Conservation (phyloP, 2,113 vertebrate genomes). For the Glareola pratincola region DNA sequence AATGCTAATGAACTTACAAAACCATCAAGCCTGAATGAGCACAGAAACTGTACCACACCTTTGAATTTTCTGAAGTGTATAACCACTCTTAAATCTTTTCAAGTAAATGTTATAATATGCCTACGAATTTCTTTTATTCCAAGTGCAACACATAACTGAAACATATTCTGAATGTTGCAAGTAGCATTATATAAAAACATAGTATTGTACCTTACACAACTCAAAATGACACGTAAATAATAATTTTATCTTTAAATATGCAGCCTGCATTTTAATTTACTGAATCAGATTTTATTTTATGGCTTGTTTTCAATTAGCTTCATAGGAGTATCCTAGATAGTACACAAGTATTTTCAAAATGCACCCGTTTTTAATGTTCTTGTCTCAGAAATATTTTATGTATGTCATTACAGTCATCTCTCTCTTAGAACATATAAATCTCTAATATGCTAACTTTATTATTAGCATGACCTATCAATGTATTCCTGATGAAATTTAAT, state of each 20-base stretch:
- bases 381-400: slow-evolving; percentile 50
- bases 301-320: slow-evolving; percentile 33
- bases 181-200: background rate
- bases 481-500: background rate
- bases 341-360: slow-evolving; percentile 38
- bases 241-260: background rate
- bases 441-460: slow-evolving; percentile 32
- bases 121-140: background rate
- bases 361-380: slow-evolving; percentile 9
- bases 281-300: background rate
- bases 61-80: background rate
- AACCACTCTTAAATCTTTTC: background rate
- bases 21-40: background rate
- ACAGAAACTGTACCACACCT: background rate
- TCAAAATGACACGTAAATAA: background rate
- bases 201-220: background rate
- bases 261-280: background rate
- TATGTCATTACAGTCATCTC: slow-evolving; percentile 11
- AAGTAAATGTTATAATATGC: background rate
- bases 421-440: background rate
- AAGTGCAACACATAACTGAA: background rate
- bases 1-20: background rate
- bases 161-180: background rate
- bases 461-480: background rate
- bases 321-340: background rate